Evolutionary conservation across 2,113 vertebrate genomes (phyloP).

Genomic region (Cricetomys ansorgei): DNA sequence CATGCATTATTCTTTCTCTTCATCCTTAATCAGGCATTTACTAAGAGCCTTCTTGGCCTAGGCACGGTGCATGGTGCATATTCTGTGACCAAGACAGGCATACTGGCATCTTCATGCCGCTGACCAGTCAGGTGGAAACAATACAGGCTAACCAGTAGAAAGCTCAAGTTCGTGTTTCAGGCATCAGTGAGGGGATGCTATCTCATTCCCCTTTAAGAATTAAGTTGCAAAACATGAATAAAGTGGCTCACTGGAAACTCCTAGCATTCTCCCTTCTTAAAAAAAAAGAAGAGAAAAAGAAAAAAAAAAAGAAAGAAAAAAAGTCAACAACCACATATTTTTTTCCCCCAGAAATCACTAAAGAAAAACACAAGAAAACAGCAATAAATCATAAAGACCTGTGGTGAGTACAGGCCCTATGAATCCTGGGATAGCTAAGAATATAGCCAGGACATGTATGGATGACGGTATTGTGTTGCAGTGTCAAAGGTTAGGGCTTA

Average conservation of each 20-base stretch:
- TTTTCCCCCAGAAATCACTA: neutral
- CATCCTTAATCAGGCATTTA: neutral
- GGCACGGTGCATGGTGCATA: neutral
- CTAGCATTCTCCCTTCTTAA: neutral
- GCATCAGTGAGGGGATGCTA: neutral
- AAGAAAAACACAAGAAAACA: neutral
- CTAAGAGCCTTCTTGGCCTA: neutral
- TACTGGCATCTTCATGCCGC: neutral
- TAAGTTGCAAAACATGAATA: neutral
- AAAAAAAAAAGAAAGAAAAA: neutral
- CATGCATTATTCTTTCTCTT: neutral
- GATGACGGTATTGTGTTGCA: neutral
- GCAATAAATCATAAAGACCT: neutral
- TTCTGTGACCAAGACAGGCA: neutral
- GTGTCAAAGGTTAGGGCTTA: neutral
- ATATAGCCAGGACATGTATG: neutral
- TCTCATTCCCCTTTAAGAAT: neutral
- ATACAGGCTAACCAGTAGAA: neutral
- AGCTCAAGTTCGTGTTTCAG: neutral
- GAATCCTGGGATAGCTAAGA: no score
- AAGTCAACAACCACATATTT: neutral
- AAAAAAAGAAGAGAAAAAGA: neutral
- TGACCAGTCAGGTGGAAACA: neutral
- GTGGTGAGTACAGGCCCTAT: neutral
- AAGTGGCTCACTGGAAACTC: neutral